Percentiles rank a stretch among this genome's conserved stretches.
Conservation (phyloP, 2,888 invertebrate genomes). For the Colletes collaris region DNA sequence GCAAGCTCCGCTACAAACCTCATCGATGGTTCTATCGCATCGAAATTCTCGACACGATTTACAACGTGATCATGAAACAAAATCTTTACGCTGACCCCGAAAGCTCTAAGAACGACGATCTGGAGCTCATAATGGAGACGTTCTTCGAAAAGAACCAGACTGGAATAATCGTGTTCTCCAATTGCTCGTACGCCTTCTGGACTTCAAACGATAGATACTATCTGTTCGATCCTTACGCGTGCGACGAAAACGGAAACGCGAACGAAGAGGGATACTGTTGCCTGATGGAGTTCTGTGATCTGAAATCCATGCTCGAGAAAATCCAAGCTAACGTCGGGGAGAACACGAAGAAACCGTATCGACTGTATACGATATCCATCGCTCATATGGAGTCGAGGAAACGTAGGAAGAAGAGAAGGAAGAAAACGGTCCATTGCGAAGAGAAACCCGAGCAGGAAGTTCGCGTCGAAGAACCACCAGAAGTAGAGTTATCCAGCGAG, state of each 20-base stretch:
- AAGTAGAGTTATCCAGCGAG: conserved; percentile 8
- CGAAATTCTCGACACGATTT: conserved; percentile 70
- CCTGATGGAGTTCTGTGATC: conserved; percentile 71
- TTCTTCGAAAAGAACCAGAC: conserved; percentile 72
- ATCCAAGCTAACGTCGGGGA: conserved; percentile 71
- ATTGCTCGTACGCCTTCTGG: conserved; percentile 78
- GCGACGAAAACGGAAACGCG: conserved; percentile 72
- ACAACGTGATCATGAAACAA: conserved; percentile 75
- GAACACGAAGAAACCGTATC: conserved; percentile 64
- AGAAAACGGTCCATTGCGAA: conserved; percentile 8
- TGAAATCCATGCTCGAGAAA: conserved; percentile 65
- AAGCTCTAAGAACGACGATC: conserved; percentile 64
- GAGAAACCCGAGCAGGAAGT: conserved; percentile 32
- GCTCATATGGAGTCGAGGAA: conserved; percentile 72
- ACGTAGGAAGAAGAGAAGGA: conserved; percentile 48
- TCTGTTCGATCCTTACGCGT: conserved; percentile 78
- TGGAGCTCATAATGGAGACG: conserved; percentile 55
- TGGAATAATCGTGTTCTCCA: conserved; percentile 76
- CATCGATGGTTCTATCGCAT: conserved; percentile 73
- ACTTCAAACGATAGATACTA: conserved; percentile 63
- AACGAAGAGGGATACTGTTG: conserved; percentile 68
- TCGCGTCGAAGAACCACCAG: conserved; percentile 9
- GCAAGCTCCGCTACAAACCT: conserved; percentile 72
- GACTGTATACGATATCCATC: conserved; percentile 74
- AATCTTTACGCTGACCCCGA: conserved; percentile 72